Percentiles rank a stretch among this genome's conserved stretches.
Conservation (phyloP, 1,140 invertebrate species). For the Gerris buenoi region DNA sequence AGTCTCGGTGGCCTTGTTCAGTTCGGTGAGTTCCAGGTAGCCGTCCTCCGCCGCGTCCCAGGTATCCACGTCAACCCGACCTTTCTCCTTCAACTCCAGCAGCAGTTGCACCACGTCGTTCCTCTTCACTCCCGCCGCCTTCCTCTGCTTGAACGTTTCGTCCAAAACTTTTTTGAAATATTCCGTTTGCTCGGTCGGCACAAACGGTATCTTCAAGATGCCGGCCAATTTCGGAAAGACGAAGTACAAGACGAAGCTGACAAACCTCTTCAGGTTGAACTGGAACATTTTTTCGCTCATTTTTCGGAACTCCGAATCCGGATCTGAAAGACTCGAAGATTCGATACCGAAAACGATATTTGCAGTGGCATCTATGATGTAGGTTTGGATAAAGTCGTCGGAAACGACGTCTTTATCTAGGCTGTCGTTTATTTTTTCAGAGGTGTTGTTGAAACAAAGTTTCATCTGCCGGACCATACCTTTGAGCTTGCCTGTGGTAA, state of each 20-base stretch:
- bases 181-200: not conserved
- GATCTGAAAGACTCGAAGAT: not conserved
- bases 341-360: not conserved
- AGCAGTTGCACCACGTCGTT: not conserved
- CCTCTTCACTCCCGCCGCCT: not conserved
- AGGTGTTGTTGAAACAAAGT: not conserved
- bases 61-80: not conserved
- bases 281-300: not conserved
- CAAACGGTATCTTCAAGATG: not conserved
- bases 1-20: not conserved
- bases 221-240: not conserved
- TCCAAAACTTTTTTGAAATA: not conserved
- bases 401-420: not conserved
- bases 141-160: not conserved
- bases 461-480: not conserved
- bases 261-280: not conserved
- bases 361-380: not conserved
- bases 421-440: not conserved
- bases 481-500: not conserved
- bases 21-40: not conserved
- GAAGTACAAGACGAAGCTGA: not conserved
- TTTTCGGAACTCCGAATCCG: not conserved
- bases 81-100: not conserved
- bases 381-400: not conserved
- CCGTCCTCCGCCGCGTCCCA: not conserved